A percentile compares a stretch with the other conserved stretches of the same genome.
Conservation (phyloP, 2,797 vertebrate species). For the Smutsia temminckii region DNA sequence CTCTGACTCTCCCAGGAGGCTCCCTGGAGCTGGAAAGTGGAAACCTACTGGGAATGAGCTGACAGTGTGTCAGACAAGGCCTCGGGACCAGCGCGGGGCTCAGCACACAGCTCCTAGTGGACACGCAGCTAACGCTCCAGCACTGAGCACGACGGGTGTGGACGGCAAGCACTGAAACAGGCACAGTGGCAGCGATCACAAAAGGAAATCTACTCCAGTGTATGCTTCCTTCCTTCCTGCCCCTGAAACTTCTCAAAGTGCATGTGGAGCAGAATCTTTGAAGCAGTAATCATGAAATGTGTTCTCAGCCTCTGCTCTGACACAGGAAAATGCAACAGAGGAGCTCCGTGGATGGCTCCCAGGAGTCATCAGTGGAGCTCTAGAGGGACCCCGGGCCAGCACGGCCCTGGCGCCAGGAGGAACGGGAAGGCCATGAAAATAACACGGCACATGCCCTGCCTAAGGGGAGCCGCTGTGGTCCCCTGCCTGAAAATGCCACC, state of each 20-base stretch:
- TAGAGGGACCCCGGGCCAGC: background rate
- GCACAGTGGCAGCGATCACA: background rate
- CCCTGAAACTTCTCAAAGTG: background rate
- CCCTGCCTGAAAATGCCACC: background rate
- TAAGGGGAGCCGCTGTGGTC: background rate
- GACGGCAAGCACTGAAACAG: background rate
- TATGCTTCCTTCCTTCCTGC: background rate
- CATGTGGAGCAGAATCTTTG: background rate
- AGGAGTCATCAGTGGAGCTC: no score
- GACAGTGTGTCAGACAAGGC: background rate
- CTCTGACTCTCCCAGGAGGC: background rate
- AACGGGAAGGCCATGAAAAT: no score
- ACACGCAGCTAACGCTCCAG: fast-evolving
- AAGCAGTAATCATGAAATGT: background rate
- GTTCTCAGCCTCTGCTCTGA: background rate
- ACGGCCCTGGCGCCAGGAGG: background rate
- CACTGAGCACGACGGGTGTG: background rate
- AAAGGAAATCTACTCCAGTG: fast-evolving
- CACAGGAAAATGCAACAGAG: no score
- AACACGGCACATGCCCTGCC: background rate
- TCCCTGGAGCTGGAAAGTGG: background rate
- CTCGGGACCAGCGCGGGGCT: background rate
- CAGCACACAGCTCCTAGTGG: fast-evolving
- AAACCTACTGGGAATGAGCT: background rate
- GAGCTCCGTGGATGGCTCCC: fast-evolving